Base-by-base conservation (phyloP, 92 coral and sea anemone species). In the Epizoanthus ramosus region DNA sequence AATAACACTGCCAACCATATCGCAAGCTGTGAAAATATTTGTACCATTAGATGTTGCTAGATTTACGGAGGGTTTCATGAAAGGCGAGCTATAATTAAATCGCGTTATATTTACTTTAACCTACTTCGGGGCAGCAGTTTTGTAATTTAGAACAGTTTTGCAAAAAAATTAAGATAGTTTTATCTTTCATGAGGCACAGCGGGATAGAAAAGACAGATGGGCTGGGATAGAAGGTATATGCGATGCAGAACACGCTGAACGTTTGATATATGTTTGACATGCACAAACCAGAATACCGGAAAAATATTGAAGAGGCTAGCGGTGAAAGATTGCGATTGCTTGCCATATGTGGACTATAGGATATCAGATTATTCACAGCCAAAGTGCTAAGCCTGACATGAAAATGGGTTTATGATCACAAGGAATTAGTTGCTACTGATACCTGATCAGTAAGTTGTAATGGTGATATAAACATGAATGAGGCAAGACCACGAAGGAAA, bases 331-430 rank as follows among this genome's bases (percentile, higher is more conserved):
- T 23, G 43, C 61, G 66, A 22, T 53, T 45, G 45, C 59, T 65
- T 77, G 54, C 54, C 54, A 50, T 50, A 16, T 50, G 82, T 63
- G 71, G 19, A 77, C 64, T 63, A 52, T 57, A 60, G 43, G 71
- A 77, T 77, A 77, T 77, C 82, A 39, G 57, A 39, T 77, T 61
- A 61, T 63, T 41, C 33, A 56, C 25, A 60, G 70, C 64, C 70
- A 77, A 60, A 69, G 37, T 19, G 82, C 12, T 77, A 77, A 77
- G 57, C 69, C 82, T 21, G 21, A 61, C 65, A 57, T 77, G 82
- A 77, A 63, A 77, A 77, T 77, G 59, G 81, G 82, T 14, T 77
- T 77, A 77, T 43, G 70, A 63, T 63, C 68, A 63, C 82, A 16
- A 37, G 57, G 31, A 12, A 77, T 77, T 35, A 77, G 59, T 69